Evolutionary conservation across 2,113 vertebrate species (phyloP).

Genomic region (Cromileptes altivelis): DNA sequence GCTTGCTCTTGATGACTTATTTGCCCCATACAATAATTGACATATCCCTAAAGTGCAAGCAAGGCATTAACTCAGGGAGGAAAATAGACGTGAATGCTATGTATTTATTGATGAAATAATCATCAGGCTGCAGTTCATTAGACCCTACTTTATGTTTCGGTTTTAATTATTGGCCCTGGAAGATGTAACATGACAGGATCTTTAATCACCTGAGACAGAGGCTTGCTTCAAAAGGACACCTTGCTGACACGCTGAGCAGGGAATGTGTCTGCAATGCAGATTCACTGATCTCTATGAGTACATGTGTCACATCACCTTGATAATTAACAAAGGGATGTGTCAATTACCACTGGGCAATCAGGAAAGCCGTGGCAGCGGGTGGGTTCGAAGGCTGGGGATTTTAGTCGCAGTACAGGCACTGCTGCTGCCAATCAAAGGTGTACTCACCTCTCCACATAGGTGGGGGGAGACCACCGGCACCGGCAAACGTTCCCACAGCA

Average conservation of each 20-base stretch:
- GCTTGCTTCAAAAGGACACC: conserved; percentile 81
- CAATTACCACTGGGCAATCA: conserved; percentile 73
- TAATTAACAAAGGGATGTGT: conserved; percentile 80
- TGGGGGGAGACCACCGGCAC: conserved; percentile 20
- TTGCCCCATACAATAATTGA: conserved; percentile 52
- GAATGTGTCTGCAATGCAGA: conserved; percentile 79
- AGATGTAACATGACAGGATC: conserved; percentile 80
- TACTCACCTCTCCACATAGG: conserved; percentile 49
- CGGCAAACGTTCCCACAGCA: conserved; percentile 61
- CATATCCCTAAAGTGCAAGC: conserved; percentile 68
- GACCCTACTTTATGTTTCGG: conserved; percentile 80
- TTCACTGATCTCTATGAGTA: conserved; percentile 74
- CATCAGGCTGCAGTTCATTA: conserved; percentile 85
- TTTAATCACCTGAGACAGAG: conserved; percentile 80
- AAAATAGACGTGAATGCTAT: conserved; percentile 63
- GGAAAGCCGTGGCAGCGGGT: conserved; percentile 68
- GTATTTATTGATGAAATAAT: conserved; percentile 83
- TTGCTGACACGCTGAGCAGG: conserved; percentile 78
- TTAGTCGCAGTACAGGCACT: conserved; percentile 33
- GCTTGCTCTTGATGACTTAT: conserved; percentile 59
- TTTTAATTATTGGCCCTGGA: conserved; percentile 86
- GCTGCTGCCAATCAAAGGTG: conserved; percentile 61
- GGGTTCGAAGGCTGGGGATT: conserved; percentile 52
- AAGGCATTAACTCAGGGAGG: conserved; percentile 68
- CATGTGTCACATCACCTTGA: conserved; percentile 78